These are phyloP conservation scores for Standfussiana lucernea DNA, from an alignment of 2,888 invertebrate species.

Conservation along the genomic window DNA sequence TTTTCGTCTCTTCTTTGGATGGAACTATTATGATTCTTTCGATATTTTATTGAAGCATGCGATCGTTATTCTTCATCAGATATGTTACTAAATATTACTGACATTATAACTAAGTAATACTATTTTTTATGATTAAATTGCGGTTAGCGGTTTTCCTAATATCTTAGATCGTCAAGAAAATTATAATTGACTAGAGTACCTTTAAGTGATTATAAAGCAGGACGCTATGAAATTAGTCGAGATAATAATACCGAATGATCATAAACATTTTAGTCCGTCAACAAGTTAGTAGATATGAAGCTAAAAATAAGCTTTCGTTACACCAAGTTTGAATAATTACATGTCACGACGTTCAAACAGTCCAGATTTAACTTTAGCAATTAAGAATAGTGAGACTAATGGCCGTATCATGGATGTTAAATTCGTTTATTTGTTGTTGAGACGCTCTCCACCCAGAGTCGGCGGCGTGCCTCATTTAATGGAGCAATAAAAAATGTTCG, in stretches of 20 bases:
- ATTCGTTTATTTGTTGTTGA: slow-evolving; percentile 83
- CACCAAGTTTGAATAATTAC: slow-evolving; percentile 68
- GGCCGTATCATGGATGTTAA: slow-evolving; percentile 81
- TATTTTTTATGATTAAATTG: slow-evolving; percentile 27
- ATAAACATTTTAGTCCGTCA: slow-evolving; percentile 36
- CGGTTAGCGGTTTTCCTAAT: slow-evolving; percentile 49
- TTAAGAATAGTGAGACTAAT: slow-evolving; percentile 82
- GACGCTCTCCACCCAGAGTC: slow-evolving; percentile 86
- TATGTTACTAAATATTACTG: slow-evolving; percentile 12
- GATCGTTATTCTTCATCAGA: neutral
- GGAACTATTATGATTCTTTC: neutral
- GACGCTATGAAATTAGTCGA: slow-evolving; percentile 4
- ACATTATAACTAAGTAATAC: neutral
- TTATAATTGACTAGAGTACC: slow-evolving; percentile 10
- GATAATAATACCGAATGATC: slow-evolving; percentile 23
- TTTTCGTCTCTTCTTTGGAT: neutral
- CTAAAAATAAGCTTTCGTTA: slow-evolving; percentile 52
- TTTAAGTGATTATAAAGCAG: slow-evolving; percentile 16
- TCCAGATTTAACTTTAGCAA: slow-evolving; percentile 78
- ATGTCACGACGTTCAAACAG: slow-evolving; percentile 73
- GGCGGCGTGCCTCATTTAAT: slow-evolving; percentile 89
- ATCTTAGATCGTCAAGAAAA: slow-evolving; percentile 27
- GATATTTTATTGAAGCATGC: neutral
- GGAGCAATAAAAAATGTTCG: slow-evolving; percentile 90
- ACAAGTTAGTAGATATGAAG: slow-evolving; percentile 37